phyloP scores from a whole-genome alignment of 2,797 vertebrate species.

The Bryconaethiops microstoma region DNA sequence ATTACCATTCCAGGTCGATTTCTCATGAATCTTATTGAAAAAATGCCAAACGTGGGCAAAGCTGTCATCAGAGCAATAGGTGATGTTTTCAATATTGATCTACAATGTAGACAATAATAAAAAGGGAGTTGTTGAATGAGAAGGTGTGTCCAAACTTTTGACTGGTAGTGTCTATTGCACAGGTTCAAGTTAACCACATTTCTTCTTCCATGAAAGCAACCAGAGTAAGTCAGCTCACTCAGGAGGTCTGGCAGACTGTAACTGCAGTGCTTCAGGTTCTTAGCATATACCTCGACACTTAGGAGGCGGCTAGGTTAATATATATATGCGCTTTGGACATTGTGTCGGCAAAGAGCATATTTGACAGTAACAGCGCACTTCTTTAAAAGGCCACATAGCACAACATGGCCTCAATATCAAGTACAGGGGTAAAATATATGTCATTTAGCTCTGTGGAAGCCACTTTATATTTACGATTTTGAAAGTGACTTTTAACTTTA shows the following conservation, averaged over 20 bases:
- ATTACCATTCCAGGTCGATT: no score
- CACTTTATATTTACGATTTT: not conserved
- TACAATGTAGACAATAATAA: no score
- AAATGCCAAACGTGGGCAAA: no score
- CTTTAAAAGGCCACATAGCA: not conserved
- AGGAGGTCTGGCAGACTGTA: not conserved
- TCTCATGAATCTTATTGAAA: no score
- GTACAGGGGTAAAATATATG: not conserved
- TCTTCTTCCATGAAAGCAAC: not conserved
- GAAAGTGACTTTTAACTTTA: constrained; percentile 4
- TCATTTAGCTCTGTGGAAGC: not conserved
- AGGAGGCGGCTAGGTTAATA: not conserved
- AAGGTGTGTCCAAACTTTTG: no score
- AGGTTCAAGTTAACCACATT: not conserved
- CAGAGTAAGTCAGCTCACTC: not conserved
- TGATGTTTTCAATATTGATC: no score
- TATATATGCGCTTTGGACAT: not conserved
- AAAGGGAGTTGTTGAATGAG: no score
- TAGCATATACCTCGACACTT: not conserved
- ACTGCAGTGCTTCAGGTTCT: not conserved
- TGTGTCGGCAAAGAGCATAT: not conserved
- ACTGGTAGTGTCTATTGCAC: no score
- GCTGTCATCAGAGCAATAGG: no score
- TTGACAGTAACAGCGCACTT: not conserved
- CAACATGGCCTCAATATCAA: constrained; percentile 1